Base-by-base conservation (phyloP, 2,797 vertebrate species). In the Halcyon smyrnensis region DNA sequence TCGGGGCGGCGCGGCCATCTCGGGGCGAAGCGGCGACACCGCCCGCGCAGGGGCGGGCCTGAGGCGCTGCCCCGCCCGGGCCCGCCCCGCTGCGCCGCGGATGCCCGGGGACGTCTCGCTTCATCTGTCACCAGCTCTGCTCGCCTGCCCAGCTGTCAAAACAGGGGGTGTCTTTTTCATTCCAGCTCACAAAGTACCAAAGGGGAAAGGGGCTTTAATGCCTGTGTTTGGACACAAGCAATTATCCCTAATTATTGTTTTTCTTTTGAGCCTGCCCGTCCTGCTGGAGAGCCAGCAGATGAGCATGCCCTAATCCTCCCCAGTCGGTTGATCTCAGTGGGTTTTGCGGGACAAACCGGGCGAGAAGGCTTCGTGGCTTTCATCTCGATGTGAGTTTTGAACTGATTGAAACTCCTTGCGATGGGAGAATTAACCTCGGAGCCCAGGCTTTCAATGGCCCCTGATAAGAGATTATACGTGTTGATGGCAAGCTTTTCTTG, bases 161-260 rank as follows among this genome's bases (percentile, higher is more conserved):
- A 99, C 99, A 99, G 98, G 99, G 99, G 99, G 99, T 99, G 99
- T 99, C 99, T 99, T 98, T 99, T 99, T 99, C 99, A 99, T 99
- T 99, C 99, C 98, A 98, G 98, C 99, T 99, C 98, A 99, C 98
- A 98, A 98, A 98, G 98, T 99, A 99, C 99, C 98, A 98, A 99
- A 99, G 98, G 97, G 97, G 97, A 98, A 98, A 96, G 98, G 98
- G 98, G 98, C 99, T 99, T 99, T 99, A 99, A 99, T 98, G 99
- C 99, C 98, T 98, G 98, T 99, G 99, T 99, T 99, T 99, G 99
- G 99, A 99, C 99, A 99, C 99, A 99, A 99, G 99, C 99, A 99
- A 99, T 99, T 99, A 99, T 99, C 99, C 99, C 99, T 99, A 99
- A 99, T 99, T 99, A 99, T 99, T 99, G 99, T 99, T 99, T 99